These are phyloP conservation scores for Apomyelois bistriatella DNA, from an alignment of 2,888 invertebrate genomes.

Conservation along the genomic window DNA sequence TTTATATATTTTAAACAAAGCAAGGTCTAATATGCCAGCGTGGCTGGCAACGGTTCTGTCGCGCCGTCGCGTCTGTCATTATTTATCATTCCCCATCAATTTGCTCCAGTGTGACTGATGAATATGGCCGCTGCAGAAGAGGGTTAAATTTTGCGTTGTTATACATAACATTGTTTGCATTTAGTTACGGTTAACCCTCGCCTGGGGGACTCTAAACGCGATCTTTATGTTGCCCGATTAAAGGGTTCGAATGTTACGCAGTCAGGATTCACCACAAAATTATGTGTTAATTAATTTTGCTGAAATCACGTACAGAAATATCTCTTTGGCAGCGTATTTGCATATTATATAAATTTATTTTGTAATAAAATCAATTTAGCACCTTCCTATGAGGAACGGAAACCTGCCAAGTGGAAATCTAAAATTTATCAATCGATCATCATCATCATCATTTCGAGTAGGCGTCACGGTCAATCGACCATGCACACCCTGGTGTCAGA, in stretches of 20 bases:
- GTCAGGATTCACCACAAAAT: not conserved
- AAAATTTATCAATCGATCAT: too few relatives aligned
- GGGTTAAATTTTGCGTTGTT: conserved; percentile 18
- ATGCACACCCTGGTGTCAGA: too few relatives aligned
- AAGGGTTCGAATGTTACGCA: not conserved
- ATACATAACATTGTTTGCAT: conserved; percentile 11
- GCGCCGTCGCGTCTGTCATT: conserved; percentile 30
- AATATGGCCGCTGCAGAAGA: conserved; percentile 29
- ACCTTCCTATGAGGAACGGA: too few relatives aligned
- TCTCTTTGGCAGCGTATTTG: too few relatives aligned
- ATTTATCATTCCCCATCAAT: conserved; percentile 58
- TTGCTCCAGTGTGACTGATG: conserved; percentile 42
- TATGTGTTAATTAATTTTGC: not conserved
- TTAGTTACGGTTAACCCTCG: conserved; percentile 11
- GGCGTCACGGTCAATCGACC: too few relatives aligned
- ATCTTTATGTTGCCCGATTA: conserved; percentile 4
- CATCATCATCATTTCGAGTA: too few relatives aligned
- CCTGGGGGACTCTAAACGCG: not conserved
- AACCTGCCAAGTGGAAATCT: too few relatives aligned
- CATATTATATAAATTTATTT: too few relatives aligned
- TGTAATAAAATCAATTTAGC: too few relatives aligned
- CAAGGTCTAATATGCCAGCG: conserved; percentile 3
- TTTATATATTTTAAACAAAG: not conserved
- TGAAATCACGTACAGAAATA: too few relatives aligned
- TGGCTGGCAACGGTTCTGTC: conserved; percentile 13